Percentiles rank a stretch among this genome's conserved stretches.
These are phyloP conservation scores for Odontocerum albicorne DNA, from an alignment of 2,888 invertebrate species.

Conservation along the genomic window DNA sequence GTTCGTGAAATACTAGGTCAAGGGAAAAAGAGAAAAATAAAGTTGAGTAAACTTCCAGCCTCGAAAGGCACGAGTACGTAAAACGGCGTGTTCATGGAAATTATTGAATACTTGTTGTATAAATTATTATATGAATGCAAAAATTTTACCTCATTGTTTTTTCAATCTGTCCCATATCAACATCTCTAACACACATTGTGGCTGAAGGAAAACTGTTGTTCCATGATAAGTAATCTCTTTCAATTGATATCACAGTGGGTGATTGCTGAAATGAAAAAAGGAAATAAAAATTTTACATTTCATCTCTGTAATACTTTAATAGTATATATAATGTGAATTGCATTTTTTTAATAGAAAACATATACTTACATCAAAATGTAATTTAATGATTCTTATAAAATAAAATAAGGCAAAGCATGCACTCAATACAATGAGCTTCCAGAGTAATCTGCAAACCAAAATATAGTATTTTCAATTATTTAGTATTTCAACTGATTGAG, in stretches of 20 bases:
- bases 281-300: neutral
- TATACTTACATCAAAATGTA: constrained; percentile 12
- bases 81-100: too few species aligned
- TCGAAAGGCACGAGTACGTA: too few species aligned
- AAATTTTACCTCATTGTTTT: constrained; percentile 48
- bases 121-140: too few species aligned
- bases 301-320: too few species aligned
- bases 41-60: too few species aligned
- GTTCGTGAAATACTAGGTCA: too few species aligned
- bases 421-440: neutral
- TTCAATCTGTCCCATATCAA: constrained; percentile 54
- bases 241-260: constrained; percentile 71
- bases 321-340: too few species aligned
- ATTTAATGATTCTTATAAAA: neutral
- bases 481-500: too few species aligned
- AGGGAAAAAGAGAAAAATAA: too few species aligned
- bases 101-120: too few species aligned
- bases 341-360: too few species aligned
- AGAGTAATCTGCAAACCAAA: constrained; percentile 15
- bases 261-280: constrained; percentile 50
- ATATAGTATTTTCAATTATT: too few species aligned
- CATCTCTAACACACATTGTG: constrained; percentile 64
- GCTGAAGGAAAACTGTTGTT: constrained; percentile 68
- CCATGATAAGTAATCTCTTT: constrained; percentile 70
- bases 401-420: neutral